Base-by-base conservation (phyloP, 1,140 invertebrate species). In the Eueides isabella region DNA sequence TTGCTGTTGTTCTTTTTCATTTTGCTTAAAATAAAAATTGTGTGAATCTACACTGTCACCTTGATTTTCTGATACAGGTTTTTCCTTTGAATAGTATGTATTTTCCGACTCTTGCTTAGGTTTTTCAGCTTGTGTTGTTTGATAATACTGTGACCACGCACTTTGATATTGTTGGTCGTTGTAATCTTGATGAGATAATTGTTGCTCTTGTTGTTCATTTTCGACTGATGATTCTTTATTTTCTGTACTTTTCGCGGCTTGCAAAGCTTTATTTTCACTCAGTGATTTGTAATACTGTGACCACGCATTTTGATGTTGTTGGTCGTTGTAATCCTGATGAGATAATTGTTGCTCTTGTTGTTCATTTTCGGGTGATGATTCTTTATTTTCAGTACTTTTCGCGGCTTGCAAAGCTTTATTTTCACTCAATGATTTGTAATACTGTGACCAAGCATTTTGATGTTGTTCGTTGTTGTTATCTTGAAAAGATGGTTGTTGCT, bases 331-430 rank as follows among this genome's bases (percentile, higher is more conserved):
- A 2, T 67, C 23, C 38, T 65, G 29, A 35, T 61, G 29, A 30
- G 26, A n/a, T 66, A 44, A 30, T 67, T 67, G 26, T 75, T 75
- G 26, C 16, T 23, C 28, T 61, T 66, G 33, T 66, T 65, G 41
- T 26, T 66, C 55, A 31, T 55, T 41, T 33, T 44, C 12, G 23
- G 4, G 12, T 16, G 23, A 14, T 33, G 62, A 23, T 16, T 28
- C 41, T 7, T 66, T 55, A 28, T 11, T 28, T 33, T 48, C 19
- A 29, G 19, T 16, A 12, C 3, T 55, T n/a, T 26, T 55, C 11
- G 48, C 48, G 3, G 19, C 48, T 26, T 26, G 48, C 30, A 72
- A 64, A n/a, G 30, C 41, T 48, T 66, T 72, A 2, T 66, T 72
- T 66, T 72, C 70, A 28, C 29, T 44, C n/a, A 30, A 5, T 67